phyloP scores from a whole-genome alignment of 2,113 vertebrate species.

The Neodontobutis hainanensis region DNA sequence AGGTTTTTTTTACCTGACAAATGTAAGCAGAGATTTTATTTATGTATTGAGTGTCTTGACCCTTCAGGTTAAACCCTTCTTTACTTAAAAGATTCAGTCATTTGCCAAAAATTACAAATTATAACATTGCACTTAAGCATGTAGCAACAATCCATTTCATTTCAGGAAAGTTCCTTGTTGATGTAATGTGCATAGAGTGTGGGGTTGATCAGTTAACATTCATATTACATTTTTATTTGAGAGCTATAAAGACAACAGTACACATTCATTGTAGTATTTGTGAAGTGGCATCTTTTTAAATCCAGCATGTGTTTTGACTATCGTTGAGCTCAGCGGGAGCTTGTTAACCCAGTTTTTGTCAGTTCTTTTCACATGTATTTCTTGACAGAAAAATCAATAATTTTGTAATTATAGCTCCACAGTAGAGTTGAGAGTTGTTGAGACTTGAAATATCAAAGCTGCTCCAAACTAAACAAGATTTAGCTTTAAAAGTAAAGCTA shows the following conservation, averaged over 20 bases:
- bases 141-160: no score
- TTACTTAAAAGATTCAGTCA: no score
- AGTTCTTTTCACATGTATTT: constrained; percentile 5
- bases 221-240: no score
- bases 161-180: no score
- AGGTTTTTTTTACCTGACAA: constrained; percentile 2
- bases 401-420: not conserved
- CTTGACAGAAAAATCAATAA: not conserved
- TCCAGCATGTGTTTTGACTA: not conserved
- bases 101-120: no score
- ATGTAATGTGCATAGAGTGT: no score
- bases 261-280: not conserved
- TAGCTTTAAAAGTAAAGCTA: no score
- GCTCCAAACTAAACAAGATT: no score
- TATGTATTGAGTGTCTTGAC: not conserved
- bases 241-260: not conserved
- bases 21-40: not conserved
- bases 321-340: not conserved
- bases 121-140: no score
- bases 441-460: not conserved
- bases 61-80: not conserved
- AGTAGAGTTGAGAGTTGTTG: not conserved
- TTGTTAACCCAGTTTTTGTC: constrained; percentile 4
- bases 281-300: not conserved
- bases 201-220: no score